A percentile compares a stretch with the other conserved stretches of the same genome.
Evolutionary conservation across 2,113 vertebrate species (phyloP).

Genomic region (Solea solea): DNA sequence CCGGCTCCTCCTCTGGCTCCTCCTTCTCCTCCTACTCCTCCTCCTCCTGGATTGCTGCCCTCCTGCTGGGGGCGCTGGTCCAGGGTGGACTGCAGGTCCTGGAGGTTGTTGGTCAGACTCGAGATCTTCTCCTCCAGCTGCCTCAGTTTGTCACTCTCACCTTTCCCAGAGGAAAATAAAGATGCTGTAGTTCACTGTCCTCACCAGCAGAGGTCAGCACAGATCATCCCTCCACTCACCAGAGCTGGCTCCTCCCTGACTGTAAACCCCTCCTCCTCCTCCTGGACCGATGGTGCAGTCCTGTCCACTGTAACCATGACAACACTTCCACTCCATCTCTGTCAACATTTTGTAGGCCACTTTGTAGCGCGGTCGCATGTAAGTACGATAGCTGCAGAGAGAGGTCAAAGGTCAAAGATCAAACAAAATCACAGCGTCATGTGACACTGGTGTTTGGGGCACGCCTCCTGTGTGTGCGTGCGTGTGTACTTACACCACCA

Average conservation of each 20-base stretch:
- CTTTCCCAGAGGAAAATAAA: conserved; percentile 54
- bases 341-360: conserved; percentile 91
- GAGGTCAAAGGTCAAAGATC: background rate
- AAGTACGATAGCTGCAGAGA: conserved; percentile 89
- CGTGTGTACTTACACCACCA: conserved; percentile 85
- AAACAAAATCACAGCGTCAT: too few relatives aligned
- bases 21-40: background rate
- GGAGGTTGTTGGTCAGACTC: conserved; percentile 85
- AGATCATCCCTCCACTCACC: conserved; percentile 26
- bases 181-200: background rate
- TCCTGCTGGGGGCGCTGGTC: conserved; percentile 78
- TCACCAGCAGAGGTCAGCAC: conserved; percentile 2
- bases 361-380: conserved; percentile 91
- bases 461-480: background rate
- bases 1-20: conserved; percentile 8
- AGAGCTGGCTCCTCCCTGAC: conserved; percentile 70
- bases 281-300: conserved; percentile 83
- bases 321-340: conserved; percentile 95
- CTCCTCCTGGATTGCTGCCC: conserved; percentile 30
- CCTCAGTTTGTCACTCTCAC: conserved; percentile 83
- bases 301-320: conserved; percentile 89
- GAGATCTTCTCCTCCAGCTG: conserved; percentile 90
- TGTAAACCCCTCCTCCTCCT: conserved; percentile 65
- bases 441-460: too few relatives aligned
- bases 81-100: conserved; percentile 83